Evolutionary conservation across 2,797 vertebrate species (phyloP), one percentile per base, ranked within the genome.

Genomic region (Geotrypetes seraphini): DNA sequence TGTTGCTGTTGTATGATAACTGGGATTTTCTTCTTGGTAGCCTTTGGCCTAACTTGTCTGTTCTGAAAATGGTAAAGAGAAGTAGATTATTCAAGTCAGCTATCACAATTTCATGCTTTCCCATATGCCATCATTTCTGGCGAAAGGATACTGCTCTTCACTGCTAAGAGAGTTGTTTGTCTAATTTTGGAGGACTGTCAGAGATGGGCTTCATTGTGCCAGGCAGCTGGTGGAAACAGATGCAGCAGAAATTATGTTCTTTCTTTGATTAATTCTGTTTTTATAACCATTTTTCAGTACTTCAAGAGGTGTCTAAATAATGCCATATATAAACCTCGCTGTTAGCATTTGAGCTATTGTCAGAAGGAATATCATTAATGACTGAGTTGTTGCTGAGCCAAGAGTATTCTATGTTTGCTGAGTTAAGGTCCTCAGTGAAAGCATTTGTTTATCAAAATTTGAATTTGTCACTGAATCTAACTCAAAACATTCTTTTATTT

Each of bases 191-290:
- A 77, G 49, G 57, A 65, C 37, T 48, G 24, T 29, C 35, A 60
- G 43, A 62, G 65, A 54, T 46, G 52, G 20, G 47, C 43, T 48
- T 21, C 63, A 60, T 36, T 65, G 55, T 54, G 50, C 63, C 59
- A 73, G 47, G 53, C 73, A 79, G 69, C 53, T 80, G 72, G 63
- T n/a, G 29, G 33, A 62, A 77, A 73, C 67, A 72, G 63, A 71
- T 75, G 72, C 63, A 76, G 46, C 31, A 67, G 67, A 67, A 75
- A 73, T 75, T 63, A 55, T 66, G 75, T 73, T 64, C 58, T 41
- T 64, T 42, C 42, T 68, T 77, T 71, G 68, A 73, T 71, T 75
- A 77, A 75, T 63, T 63, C 54, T 54, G 51, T 46, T 60, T 44
- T 66, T 53, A 57, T 25, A 53, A 37, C 25, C 22, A 4, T 25